phyloP scores from a whole-genome alignment of 1,140 invertebrate species.

The Drosophila takahashii region DNA sequence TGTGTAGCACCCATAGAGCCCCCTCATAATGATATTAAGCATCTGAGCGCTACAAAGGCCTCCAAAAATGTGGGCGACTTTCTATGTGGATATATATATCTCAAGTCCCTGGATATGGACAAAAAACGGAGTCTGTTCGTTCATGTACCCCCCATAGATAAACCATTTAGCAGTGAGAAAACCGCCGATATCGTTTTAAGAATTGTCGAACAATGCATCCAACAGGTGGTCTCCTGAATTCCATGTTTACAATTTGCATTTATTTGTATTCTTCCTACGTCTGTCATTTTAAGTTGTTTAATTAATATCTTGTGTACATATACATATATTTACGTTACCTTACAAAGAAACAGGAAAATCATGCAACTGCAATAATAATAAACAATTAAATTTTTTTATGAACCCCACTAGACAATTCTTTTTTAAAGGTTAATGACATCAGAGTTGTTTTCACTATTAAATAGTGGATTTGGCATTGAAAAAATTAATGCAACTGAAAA shows the following conservation, averaged over 20 bases:
- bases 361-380: not conserved
- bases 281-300: not conserved
- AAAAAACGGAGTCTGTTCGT: slow-evolving; percentile 86
- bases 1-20: slow-evolving; percentile 41
- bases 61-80: slow-evolving; percentile 85
- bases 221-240: slow-evolving; percentile 44
- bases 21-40: slow-evolving; percentile 4
- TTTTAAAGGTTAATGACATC: not conserved
- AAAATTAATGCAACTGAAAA: too few relatives aligned
- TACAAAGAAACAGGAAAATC: not conserved
- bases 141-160: slow-evolving; percentile 87
- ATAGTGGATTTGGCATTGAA: too few relatives aligned
- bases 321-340: not conserved
- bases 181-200: slow-evolving; percentile 86
- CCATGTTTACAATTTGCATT: slow-evolving; percentile 15
- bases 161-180: slow-evolving; percentile 85
- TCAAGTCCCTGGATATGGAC: slow-evolving; percentile 86
- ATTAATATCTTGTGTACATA: not conserved
- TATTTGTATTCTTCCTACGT: slow-evolving; percentile 7
- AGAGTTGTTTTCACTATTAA: too few relatives aligned
- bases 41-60: slow-evolving; percentile 15
- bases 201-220: slow-evolving; percentile 85
- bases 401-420: not conserved
- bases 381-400: not conserved
- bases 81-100: slow-evolving; percentile 88